Percentiles rank a stretch among this genome's conserved stretches.
phyloP scores from a whole-genome alignment of 2,888 invertebrate species.

The Priocnemis perturbator region DNA sequence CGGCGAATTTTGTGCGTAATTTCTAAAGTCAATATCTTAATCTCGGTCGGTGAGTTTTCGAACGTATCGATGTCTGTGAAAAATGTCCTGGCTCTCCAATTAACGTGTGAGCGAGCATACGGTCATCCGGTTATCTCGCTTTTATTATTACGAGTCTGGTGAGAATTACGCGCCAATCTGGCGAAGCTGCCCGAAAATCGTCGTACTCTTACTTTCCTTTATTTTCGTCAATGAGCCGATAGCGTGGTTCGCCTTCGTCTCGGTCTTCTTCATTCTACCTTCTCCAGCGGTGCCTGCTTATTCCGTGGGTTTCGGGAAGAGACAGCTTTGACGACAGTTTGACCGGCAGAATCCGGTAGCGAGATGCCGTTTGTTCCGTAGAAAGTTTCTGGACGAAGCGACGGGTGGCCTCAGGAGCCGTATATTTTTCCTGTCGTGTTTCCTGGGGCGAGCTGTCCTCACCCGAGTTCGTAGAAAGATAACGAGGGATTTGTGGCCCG shows the following conservation, averaged over 20 bases:
- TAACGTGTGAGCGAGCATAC: too few species aligned
- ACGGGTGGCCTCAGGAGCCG: slow-evolving; percentile 58
- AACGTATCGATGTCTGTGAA: too few species aligned
- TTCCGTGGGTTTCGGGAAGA: background rate
- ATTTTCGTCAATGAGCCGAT: too few species aligned
- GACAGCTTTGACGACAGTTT: slow-evolving; percentile 3
- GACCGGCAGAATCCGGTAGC: slow-evolving; percentile 29
- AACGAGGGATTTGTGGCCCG: too few species aligned
- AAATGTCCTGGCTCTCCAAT: too few species aligned
- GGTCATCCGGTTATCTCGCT: too few species aligned
- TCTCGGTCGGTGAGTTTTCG: too few species aligned
- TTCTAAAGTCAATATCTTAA: too few species aligned
- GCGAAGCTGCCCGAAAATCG: too few species aligned
- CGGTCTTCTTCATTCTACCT: background rate
- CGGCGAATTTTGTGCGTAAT: too few species aligned
- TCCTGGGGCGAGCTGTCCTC: slow-evolving; percentile 70
- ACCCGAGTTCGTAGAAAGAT: slow-evolving; percentile 56
- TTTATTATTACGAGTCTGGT: too few species aligned
- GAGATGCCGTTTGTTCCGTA: slow-evolving; percentile 21
- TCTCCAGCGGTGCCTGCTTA: background rate
- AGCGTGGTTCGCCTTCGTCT: background rate
- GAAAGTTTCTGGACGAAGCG: slow-evolving; percentile 13
- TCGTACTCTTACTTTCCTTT: background rate
- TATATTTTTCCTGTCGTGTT: slow-evolving; percentile 48
- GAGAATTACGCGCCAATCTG: too few species aligned